Conservation (phyloP, 2,797 vertebrate genomes). For the Coluber constrictor region DNA sequence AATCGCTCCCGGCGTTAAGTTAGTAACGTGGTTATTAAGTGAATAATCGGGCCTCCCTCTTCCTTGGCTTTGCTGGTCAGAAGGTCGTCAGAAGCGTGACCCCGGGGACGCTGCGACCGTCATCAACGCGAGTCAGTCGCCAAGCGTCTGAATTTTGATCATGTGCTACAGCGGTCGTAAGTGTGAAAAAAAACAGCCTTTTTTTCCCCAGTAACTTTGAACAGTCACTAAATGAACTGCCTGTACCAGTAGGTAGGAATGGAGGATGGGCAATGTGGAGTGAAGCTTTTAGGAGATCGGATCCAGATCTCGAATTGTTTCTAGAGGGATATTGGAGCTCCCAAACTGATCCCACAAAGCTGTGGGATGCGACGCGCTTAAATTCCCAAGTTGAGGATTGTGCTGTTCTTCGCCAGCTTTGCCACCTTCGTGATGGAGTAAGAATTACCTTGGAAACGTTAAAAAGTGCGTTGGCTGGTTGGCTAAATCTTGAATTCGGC, state of each 20-base stretch:
- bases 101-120: no score
- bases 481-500: background rate
- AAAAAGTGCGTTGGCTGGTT: background rate
- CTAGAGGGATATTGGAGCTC: background rate
- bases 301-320: background rate
- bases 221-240: no score
- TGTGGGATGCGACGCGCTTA: accelerated
- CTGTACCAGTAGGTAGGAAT: background rate
- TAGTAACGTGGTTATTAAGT: no score
- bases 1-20: no score
- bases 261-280: background rate
- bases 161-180: no score
- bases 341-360: background rate
- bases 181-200: no score
- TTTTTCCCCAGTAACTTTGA: no score
- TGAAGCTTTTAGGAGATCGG: background rate
- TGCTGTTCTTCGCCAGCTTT: background rate
- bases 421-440: background rate
- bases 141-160: no score
- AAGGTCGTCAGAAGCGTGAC: no score
- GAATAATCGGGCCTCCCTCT: no score
- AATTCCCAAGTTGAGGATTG: background rate
- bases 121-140: no score
- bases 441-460: background rate
- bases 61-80: no score